These are phyloP conservation scores for Pelusios castaneus DNA, from an alignment of 2,113 vertebrate genomes.

Conservation along the genomic window DNA sequence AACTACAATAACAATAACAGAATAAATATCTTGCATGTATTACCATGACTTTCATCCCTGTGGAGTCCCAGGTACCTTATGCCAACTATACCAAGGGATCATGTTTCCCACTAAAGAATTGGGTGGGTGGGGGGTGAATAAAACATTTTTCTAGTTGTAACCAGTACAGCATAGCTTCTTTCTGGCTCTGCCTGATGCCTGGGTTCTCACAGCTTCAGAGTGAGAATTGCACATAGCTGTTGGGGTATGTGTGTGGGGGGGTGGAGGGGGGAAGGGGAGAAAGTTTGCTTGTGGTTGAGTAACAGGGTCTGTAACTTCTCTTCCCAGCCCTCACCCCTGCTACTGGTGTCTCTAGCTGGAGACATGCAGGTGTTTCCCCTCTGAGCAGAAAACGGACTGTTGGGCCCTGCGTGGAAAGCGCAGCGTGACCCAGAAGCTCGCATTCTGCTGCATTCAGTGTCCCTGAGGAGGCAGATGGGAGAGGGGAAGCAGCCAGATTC, in stretches of 20 bases:
- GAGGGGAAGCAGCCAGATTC: fast-evolving
- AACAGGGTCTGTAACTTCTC: not conserved
- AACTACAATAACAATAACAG: not conserved
- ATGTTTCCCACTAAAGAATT: fast-evolving
- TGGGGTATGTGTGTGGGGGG: too few species aligned
- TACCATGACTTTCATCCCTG: not conserved
- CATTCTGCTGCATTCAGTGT: not conserved
- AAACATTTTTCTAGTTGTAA: fast-evolving
- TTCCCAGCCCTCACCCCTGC: not conserved
- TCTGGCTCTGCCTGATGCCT: not conserved
- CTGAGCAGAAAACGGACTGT: conserved; percentile 26
- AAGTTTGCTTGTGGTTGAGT: not conserved
- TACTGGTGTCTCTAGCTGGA: not conserved
- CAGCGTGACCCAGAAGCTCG: fast-evolving
- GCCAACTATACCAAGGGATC: not conserved
- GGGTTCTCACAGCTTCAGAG: not conserved
- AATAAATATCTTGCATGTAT: not conserved
- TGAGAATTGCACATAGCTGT: not conserved
- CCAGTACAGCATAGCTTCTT: fast-evolving
- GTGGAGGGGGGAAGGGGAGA: not conserved
- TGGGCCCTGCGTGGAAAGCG: not conserved
- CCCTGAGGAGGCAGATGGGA: conserved; percentile 23
- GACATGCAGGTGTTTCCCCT: conserved; percentile 56
- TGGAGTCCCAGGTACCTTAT: not conserved
- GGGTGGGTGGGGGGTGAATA: fast-evolving